Evolutionary conservation across 2,888 invertebrate species (phyloP).

Genomic region (Gnatocerus cornutus): DNA sequence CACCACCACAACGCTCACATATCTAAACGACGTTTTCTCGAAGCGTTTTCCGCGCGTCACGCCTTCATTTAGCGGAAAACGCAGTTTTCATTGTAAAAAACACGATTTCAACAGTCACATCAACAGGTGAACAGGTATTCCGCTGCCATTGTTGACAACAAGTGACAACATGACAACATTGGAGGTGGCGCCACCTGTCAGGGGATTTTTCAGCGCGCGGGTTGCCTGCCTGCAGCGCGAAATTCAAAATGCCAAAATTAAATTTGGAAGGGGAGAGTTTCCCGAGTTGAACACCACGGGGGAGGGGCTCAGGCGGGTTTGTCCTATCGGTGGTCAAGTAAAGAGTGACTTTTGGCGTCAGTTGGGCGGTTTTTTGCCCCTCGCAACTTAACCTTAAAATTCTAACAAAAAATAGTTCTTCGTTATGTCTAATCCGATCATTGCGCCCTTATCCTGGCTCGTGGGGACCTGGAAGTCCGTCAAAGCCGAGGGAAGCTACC

Average conservation of each 20-base stretch:
- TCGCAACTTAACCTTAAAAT: too few relatives aligned
- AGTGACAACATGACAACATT: background rate
- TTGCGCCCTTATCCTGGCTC: constrained; percentile 74
- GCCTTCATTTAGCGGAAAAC: background rate
- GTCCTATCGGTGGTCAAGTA: too few relatives aligned
- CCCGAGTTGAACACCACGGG: too few relatives aligned
- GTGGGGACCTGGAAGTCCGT: constrained; percentile 76
- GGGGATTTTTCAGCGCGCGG: too few relatives aligned
- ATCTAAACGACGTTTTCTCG: background rate
- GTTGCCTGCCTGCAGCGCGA: too few relatives aligned
- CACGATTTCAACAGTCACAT: background rate
- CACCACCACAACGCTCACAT: background rate
- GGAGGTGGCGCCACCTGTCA: background rate
- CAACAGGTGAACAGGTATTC: constrained; percentile 4
- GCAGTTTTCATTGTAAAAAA: background rate
- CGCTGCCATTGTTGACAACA: constrained; percentile 1
- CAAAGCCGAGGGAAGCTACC: constrained; percentile 73
- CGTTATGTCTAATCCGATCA: too few relatives aligned
- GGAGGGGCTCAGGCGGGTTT: too few relatives aligned
- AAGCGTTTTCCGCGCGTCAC: background rate
- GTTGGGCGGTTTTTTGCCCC: too few relatives aligned
- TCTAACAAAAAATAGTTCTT: too few relatives aligned
- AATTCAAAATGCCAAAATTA: too few relatives aligned
- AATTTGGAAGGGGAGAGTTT: too few relatives aligned
- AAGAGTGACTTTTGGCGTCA: too few relatives aligned